Evolutionary conservation across 2,888 invertebrate genomes (phyloP), one percentile per base, ranked within the genome.

Genomic region (Caenorhabditis sulstoni): DNA sequence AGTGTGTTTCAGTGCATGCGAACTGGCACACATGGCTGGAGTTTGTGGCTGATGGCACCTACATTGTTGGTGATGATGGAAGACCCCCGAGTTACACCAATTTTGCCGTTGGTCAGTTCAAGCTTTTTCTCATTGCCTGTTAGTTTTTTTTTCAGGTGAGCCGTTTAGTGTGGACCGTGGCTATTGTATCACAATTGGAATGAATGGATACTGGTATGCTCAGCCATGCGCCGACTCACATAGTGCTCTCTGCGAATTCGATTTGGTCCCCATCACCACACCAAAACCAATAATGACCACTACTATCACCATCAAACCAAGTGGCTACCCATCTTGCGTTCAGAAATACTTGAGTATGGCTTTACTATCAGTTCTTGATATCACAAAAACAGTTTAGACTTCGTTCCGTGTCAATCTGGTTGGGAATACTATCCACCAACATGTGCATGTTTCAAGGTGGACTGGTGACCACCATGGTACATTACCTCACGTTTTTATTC

Each of bases 371-470:
- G n/a, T n/a, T n/a, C n/a, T n/a, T n/a, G n/a, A n/a, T n/a, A n/a
- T n/a, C n/a, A n/a, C n/a, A n/a, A n/a, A n/a, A n/a, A n/a, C n/a
- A n/a, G n/a, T n/a, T n/a, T 47, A 79, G 79, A 79, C 45, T 68
- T 65, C 37, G 74, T 79, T 18, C 79, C 79, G 55, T 79, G 79
- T 44, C 68, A 55, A 44, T 18, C 64, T 20, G 79, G 79, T 12
- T 79, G 79, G 79, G 74, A 68, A n/a, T 79, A 79, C 49, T 79
- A 74, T 44, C 79, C 79, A 50, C 68, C 64, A 50, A 75, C 79
- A 1, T 79, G 79, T 37, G 45, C 79, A 18, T 79, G 79, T 44
- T 74, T 70, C 55, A 64, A 49, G 29, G 76, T 76, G n/a, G n/a
- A n/a, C n/a, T n/a, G n/a, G n/a, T n/a, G n/a, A n/a, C n/a, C n/a